Conservation (phyloP, 2,797 vertebrate species). For the Galago senegalensis region DNA sequence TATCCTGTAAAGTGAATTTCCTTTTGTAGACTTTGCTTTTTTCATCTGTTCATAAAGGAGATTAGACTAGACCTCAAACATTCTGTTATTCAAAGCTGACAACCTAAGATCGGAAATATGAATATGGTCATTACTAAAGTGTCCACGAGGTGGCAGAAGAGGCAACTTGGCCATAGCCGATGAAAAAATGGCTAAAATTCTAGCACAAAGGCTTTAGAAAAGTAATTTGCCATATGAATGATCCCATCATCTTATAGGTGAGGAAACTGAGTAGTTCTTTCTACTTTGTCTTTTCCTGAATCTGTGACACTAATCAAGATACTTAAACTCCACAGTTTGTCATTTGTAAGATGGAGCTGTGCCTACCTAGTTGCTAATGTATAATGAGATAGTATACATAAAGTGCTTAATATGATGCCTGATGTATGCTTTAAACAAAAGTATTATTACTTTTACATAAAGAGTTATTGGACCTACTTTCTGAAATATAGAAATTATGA, state of each 20-base stretch:
- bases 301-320: not conserved
- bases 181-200: not conserved
- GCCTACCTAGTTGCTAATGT: not conserved
- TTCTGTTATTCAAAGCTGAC: not conserved
- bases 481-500: not conserved
- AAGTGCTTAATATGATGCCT: not conserved
- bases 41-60: not conserved
- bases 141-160: slow-evolving; percentile 47
- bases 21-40: not conserved
- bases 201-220: not conserved
- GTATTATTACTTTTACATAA: not conserved
- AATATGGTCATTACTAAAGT: not conserved
- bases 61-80: not conserved
- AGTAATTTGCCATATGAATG: not conserved
- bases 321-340: not conserved
- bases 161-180: not conserved
- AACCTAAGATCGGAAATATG: not conserved
- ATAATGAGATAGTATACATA: not conserved
- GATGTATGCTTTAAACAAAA: not conserved
- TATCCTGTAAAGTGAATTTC: not conserved
- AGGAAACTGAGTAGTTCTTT: not conserved
- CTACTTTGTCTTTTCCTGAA: not conserved
- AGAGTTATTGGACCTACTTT: not conserved
- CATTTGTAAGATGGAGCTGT: not conserved
- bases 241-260: not conserved